phyloP scores from a whole-genome alignment of 2,888 invertebrate genomes.

The Alloplasta piceator region DNA sequence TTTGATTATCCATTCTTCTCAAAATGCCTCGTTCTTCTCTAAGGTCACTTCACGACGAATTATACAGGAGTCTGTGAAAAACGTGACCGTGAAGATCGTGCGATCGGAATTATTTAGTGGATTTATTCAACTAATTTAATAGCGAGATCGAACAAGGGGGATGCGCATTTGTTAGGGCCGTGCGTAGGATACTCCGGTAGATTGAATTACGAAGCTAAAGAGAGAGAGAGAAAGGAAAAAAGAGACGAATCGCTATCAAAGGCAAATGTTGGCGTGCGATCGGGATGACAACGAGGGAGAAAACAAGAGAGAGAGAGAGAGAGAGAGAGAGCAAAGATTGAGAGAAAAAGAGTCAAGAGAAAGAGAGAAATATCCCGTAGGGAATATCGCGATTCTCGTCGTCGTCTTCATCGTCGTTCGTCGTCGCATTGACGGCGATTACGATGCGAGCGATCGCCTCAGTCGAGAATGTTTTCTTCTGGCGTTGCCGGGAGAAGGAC shows the following conservation, averaged over 20 bases:
- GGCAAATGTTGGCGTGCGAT: constrained; percentile 53
- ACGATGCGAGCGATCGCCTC: constrained; percentile 77
- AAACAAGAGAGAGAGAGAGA: constrained; percentile 21
- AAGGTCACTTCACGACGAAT: not conserved
- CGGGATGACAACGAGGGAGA: constrained; percentile 28
- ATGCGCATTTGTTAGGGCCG: not conserved
- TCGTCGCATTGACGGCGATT: constrained; percentile 76
- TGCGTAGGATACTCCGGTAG: constrained; percentile 50
- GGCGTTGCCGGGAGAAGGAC: constrained; percentile 59
- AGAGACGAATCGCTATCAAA: constrained; percentile 12
- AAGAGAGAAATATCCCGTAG: constrained; percentile 24
- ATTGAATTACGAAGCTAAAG: constrained; percentile 31
- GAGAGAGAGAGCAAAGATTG: constrained; percentile 45
- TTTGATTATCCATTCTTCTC: too few species aligned
- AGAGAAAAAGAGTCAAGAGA: not conserved
- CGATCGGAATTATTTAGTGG: constrained; percentile 72
- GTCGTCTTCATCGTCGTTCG: constrained; percentile 60
- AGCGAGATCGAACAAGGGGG: constrained; percentile 52
- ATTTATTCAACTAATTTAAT: constrained; percentile 73
- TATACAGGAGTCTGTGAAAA: constrained; percentile 26
- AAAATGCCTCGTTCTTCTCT: too few species aligned
- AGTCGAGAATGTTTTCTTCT: constrained; percentile 78
- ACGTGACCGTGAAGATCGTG: constrained; percentile 60
- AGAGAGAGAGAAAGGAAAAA: constrained; percentile 5
- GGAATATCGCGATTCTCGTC: constrained; percentile 42